Evolutionary conservation across 2,113 vertebrate genomes (phyloP).

Genomic region (Seriola dumerili): DNA sequence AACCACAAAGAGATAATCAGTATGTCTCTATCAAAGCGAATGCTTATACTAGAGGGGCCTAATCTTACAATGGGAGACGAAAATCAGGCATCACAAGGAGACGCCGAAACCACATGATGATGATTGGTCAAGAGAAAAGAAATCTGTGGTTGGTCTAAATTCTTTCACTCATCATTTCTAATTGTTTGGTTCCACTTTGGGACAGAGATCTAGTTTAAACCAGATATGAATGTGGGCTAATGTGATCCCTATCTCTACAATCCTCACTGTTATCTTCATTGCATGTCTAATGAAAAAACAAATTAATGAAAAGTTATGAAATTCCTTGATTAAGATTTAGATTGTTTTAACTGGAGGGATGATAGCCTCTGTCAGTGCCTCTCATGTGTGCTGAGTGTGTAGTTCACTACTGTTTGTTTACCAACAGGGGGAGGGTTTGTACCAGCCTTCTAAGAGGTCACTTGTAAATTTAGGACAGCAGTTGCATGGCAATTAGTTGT

Average conservation of each 20-base stretch:
- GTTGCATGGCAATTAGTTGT: not conserved
- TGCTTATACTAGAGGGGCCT: constrained; percentile 1
- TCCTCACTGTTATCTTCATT: not conserved
- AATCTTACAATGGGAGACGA: constrained; percentile 18
- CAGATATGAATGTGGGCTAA: not conserved
- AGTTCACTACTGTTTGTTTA: not conserved
- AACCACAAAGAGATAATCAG: constrained; percentile 21
- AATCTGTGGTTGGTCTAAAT: not conserved
- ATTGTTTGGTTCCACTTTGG: not conserved
- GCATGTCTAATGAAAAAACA: not conserved
- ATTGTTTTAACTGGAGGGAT: not conserved
- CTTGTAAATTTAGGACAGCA: not conserved
- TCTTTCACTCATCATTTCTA: not conserved
- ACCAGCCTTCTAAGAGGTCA: not conserved
- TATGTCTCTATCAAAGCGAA: not conserved
- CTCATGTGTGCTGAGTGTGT: not conserved
- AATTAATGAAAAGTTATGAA: not conserved
- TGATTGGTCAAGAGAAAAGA: not conserved
- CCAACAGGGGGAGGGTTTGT: constrained; percentile 13
- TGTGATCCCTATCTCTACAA: not conserved
- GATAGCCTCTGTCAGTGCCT: not conserved
- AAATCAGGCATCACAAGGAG: not conserved
- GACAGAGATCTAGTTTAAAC: not conserved
- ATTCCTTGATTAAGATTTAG: not conserved
- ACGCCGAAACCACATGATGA: constrained; percentile 31